Conservation (phyloP, 2,888 invertebrate genomes). For the Oxyscelio sp. region DNA sequence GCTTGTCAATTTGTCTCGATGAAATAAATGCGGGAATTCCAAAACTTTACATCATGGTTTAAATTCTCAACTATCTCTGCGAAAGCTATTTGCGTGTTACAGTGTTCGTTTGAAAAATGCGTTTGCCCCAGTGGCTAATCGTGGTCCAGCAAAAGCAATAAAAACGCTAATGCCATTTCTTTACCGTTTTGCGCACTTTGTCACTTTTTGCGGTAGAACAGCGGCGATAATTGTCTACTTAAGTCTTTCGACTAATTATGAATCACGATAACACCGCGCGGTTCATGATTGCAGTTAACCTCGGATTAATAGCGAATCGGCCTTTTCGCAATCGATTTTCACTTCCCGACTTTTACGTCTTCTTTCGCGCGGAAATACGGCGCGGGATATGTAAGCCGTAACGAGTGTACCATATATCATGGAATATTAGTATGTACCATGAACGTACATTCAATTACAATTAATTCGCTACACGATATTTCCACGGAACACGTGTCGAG, state of each 20-base stretch:
- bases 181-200: no score
- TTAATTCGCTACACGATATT: conserved; percentile 70
- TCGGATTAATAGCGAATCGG: conserved; percentile 56
- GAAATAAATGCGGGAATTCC: no score
- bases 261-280: conserved; percentile 42
- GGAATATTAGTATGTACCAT: conserved; percentile 49
- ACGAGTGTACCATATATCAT: conserved; percentile 46
- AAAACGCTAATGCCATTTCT: no score
- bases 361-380: conserved; percentile 52
- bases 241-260: conserved; percentile 25
- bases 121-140: no score
- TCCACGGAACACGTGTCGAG: conserved; percentile 61
- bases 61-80: no score
- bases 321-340: conserved; percentile 60
- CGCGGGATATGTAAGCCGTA: conserved; percentile 25
- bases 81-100: no score
- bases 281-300: conserved; percentile 34
- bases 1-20: no score
- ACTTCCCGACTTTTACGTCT: conserved; percentile 45
- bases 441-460: conserved; percentile 68
- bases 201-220: no score
- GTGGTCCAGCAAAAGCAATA: no score
- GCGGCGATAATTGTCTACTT: conserved; percentile 24
- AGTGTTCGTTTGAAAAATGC: no score
- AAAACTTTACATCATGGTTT: no score